Evolutionary conservation across 2,113 vertebrate genomes (phyloP).

Genomic region (Triplophysa dalaica): DNA sequence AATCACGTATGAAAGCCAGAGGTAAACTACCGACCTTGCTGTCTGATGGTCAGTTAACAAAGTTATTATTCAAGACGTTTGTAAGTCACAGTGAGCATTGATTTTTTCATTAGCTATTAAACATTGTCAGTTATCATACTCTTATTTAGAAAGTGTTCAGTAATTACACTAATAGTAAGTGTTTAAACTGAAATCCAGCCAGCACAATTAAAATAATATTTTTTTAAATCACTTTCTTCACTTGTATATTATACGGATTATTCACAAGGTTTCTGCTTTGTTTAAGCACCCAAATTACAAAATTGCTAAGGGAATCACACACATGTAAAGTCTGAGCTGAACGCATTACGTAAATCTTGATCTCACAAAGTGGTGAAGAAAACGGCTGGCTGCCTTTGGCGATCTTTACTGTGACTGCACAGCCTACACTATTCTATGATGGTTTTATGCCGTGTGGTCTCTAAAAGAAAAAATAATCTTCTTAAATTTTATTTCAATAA

Average conservation of each 20-base stretch:
- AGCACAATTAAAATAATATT: too few relatives aligned
- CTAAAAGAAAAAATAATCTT: constrained; percentile 64
- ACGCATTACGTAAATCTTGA: neutral
- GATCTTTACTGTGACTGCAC: neutral
- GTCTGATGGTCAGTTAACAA: constrained; percentile 10
- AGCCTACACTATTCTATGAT: neutral
- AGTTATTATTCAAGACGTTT: neutral
- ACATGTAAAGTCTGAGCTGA: neutral
- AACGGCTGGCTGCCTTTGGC: neutral
- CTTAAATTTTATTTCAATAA: constrained; percentile 72
- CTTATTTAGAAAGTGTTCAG: too few relatives aligned
- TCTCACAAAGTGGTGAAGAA: neutral
- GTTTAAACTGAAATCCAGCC: too few relatives aligned
- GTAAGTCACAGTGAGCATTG: neutral
- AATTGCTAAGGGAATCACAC: neutral
- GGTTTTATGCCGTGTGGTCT: constrained; percentile 28
- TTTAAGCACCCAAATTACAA: constrained; percentile 9
- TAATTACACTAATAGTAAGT: too few relatives aligned
- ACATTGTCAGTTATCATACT: too few relatives aligned
- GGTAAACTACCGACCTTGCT: neutral
- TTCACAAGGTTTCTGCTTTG: constrained; percentile 11
- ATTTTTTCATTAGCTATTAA: neutral
- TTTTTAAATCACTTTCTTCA: too few relatives aligned
- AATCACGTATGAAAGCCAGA: constrained; percentile 23
- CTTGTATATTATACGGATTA: constrained; percentile 19